Evolutionary conservation across 2,113 vertebrate species (phyloP).

Genomic region (Equus quagga): DNA sequence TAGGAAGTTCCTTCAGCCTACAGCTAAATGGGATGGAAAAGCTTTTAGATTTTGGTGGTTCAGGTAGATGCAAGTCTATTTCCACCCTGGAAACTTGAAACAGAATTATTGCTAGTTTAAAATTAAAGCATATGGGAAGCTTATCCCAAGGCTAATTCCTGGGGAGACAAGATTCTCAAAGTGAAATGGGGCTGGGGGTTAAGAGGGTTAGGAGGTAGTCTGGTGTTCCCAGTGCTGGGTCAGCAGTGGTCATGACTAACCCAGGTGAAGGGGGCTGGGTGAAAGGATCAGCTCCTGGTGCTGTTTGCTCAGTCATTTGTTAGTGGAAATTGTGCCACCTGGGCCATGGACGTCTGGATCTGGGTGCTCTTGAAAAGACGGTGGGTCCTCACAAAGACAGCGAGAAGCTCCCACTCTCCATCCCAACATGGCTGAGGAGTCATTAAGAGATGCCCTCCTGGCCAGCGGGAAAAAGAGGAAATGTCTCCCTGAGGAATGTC

Average conservation of each 20-base stretch:
- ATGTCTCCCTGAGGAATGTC: neutral
- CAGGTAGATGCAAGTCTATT: neutral
- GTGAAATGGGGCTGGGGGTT: neutral
- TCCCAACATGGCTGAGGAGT: neutral
- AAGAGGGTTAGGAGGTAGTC: neutral
- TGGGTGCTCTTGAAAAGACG: neutral
- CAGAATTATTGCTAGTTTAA: constrained; percentile 2
- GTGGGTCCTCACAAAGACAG: neutral
- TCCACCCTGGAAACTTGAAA: neutral
- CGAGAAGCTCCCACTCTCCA: neutral
- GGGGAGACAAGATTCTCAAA: neutral
- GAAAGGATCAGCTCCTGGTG: neutral
- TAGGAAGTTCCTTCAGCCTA: neutral
- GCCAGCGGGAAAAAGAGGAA: neutral
- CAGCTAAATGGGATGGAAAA: neutral
- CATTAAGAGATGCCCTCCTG: neutral
- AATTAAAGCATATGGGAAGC: neutral
- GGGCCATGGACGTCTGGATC: neutral
- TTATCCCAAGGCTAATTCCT: neutral
- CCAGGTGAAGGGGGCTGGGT: neutral
- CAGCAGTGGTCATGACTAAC: neutral
- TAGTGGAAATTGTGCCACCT: neutral
- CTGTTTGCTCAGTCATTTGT: neutral
- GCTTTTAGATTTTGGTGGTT: neutral
- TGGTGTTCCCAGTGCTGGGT: neutral